Evolutionary conservation across 2,797 vertebrate species (phyloP), one percentile per base, ranked within the genome.

Genomic region (Pagetopsis macropterus): DNA sequence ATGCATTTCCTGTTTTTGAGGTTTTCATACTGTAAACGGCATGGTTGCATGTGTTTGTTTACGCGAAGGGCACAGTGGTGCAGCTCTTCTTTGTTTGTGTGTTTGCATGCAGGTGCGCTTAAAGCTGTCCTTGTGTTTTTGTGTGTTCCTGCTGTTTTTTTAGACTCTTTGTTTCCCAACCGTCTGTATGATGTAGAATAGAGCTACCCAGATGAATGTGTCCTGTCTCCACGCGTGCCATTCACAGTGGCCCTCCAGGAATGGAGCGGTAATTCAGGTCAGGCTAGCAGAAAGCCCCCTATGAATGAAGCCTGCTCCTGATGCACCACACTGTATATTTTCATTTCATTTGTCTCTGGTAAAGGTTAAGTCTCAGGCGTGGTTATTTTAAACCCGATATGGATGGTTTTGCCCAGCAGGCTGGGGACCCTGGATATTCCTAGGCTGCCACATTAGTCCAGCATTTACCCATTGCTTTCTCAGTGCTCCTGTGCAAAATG

Each of bases 381-480:
- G 93, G 94, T 94, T 95, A 95, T 95, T 95, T 95, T 94, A 94
- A 94, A 95, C 92, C 91, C 83, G 85, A 94, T 94, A 95, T 94
- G 92, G 93, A 94, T 94, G 93, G 92, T 89, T 94, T 91, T 91
- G 92, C 92, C 92, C 92, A 90, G 92, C 90, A 92, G 93, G 91
- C 90, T 90, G 88, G 92, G 92, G 93, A 94, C 92, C 87, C 88
- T 88, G 85, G 86, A 81, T 86, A 73, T 91, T 91, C 89, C 82
- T 80, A 72, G 78, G 79, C 89, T 87, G 88, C 89, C 76, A 84
- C 80, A 91, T 88, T 89, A 89, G 89, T 91, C 89, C 90, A 69
- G 88, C 90, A 85, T 92, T 93, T 92, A 91, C 87, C 80, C 89
- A 84, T 65, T 86, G 85, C 83, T 82, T 75, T 87, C 65, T 31